Evolutionary conservation across 2,797 vertebrate species (phyloP), one percentile per base, ranked within the genome.

Genomic region (Macropodus opercularis): DNA sequence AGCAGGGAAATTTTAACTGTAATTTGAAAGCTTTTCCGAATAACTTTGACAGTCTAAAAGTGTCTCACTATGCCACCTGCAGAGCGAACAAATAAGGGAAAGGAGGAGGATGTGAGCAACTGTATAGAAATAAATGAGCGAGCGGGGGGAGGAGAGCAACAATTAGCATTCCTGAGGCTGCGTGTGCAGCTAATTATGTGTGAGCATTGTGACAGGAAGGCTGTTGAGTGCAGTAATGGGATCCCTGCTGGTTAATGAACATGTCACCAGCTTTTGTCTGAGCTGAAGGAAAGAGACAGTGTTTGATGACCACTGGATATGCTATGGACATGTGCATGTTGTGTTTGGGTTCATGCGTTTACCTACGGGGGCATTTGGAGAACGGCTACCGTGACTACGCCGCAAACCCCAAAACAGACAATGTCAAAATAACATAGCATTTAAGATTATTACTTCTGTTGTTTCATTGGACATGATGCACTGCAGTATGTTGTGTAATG

Each of bases 231-330:
- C 79, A 58, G 87, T 90, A 90, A 90, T 87, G 81, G 86, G 78
- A 85, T 89, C 79, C 85, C 87, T 87, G 86, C 87, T 89, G 85
- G 81, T 88, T 90, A 90, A 92, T 93, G 92, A 92, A 89, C 85
- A 89, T 83, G 88, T 91, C 86, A 85, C 80, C 72, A 80, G 85
- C 80, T 76, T 88, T 81, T 89, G 82, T 88, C 69, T 75, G 72
- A 72, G 68, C 74, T 75, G 77, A 79, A 72, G 76, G 53, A 84
- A 76, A 76, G 75, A 85, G 76, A 85, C 69, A 56, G 44, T 49
- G 50, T 49, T 72, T 80, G 79, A 86, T 89, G 85, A 80, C 82
- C 85, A 77, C 52, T 47, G 58, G 59, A 42, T 44, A 55, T 76
- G 69, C 49, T 52, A 43, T 23, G 23, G 69, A 71, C 38, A 39